Base-by-base conservation (phyloP, 2,797 vertebrate species). In the Zonotrichia albicollis region DNA sequence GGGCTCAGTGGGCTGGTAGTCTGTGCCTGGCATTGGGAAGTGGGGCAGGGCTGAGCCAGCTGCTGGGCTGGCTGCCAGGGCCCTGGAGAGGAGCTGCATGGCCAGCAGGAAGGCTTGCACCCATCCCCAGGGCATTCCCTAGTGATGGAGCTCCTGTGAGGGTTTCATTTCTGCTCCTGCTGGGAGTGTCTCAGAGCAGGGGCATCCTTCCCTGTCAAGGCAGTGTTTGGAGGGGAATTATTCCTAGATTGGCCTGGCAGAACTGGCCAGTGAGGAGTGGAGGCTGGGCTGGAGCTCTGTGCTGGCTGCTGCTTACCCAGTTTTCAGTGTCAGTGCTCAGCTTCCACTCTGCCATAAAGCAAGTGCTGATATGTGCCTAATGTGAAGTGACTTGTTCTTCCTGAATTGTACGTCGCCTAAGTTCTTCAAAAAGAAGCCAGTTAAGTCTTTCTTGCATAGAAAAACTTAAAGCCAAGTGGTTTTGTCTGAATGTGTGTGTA, bases 61-160 rank as follows among this genome's bases (percentile, higher is more conserved):
- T 65, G 84, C 78, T 25, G 79, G 92, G 78, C 84, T 50, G 53
- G 32, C 54, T 86, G 91, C 57, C 57, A 60, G 57, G 25, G 57
- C 57, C 34, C 36, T 38, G 36, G 8, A 13, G 75, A 77, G 58
- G 17, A 81, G 54, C 70, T 65, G 57, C 30, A 3, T 19, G 43
- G 48, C 13, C 54, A n/a, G 16, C 0, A 2, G 43, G 22, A 45
- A 42, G 54, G 20, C 1, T 15, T 43, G 61, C 19, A 53, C 45
- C 50, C 30, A 61, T 45, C 38, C 34, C 67, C 26, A 7, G 8
- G 80, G 51, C 22, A 2, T 46, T 55, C 65, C 50, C 25, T 17
- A 23, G n/a, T 7, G 50, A 48, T 55, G 54, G 4, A 11, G 8
- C 55, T 57, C 8, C 7, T 2, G 15, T 45, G 71, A 26, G 14